Evolutionary conservation across 2,888 invertebrate species (phyloP), one percentile per base, ranked within the genome.

Genomic region (Lithophane semibrunnea): DNA sequence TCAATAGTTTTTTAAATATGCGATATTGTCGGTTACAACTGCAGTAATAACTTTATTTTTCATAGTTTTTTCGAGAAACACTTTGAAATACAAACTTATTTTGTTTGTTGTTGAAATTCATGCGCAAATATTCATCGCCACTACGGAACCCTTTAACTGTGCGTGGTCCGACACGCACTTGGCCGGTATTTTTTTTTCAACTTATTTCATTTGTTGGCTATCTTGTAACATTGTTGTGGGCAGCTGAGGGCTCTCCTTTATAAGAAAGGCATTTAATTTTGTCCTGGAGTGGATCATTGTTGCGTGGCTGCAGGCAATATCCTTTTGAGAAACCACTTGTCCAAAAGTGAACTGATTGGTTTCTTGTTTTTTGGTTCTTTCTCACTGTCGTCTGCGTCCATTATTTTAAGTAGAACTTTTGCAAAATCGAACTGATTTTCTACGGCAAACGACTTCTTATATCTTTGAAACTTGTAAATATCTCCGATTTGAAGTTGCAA

Each of bases 241-340:
- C 52, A 21, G 16, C 13, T 47, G 24, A 24, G 8, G 18, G 16
- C 2, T 65, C 9, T 44, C 56, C 0, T 80, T 75, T 65, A 18
- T 54, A 42, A 58, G 44, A 54, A 75, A 81, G 37, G 52, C 58
- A 81, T 81, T 75, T 81, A 65, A 79, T 75, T 64, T 65, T 42
- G 52, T 75, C 64, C 18, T 18, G 13, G 0, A 58, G 56, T 42
- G 52, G 37, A 65, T 47, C 58, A 79, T 60, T 82, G 82, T 75
- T 81, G 78, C 58, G 58, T 65, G 52, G 18, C 24, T 65, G 9
- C n/a, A 37, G 75, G 58, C 58, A 65, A 37, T 75, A 75, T 75
- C 37, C 37, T 65, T 80, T 79, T 60, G 58, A 37, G 21, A 81
- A 81, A 60, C 52, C 44, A 37, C 52, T 78, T 60, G 58, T 54